Conservation (phyloP, 2,888 invertebrate genomes). For the Hypolimnas misippus region DNA sequence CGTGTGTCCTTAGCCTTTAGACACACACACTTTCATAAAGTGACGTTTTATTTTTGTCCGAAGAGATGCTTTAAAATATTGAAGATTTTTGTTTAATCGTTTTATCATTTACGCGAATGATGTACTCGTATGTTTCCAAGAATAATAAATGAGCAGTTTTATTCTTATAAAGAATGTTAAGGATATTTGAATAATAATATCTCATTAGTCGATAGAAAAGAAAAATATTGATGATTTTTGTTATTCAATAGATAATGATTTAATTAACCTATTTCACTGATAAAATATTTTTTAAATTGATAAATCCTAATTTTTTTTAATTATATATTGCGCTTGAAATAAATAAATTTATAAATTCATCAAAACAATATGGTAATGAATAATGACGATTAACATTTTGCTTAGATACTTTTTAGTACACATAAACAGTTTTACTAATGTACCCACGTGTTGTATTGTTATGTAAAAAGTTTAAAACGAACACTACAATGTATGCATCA, state of each 20-base stretch:
- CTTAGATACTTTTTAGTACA: no score
- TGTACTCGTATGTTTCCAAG: neutral
- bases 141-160: neutral
- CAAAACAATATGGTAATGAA: no score
- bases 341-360: neutral
- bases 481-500: no score
- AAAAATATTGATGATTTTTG: neutral
- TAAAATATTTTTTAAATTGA: neutral
- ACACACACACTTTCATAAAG: no score
- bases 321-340: neutral
- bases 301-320: neutral
- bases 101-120: conserved; percentile 1
- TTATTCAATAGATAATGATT: conserved; percentile 1
- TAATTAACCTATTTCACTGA: conserved; percentile 1
- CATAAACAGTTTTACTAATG: no score
- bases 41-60: neutral
- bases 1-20: no score
- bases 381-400: no score
- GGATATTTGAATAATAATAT: neutral
- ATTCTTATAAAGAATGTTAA: neutral
- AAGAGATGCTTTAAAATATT: neutral
- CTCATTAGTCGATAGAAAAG: neutral
- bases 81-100: neutral
- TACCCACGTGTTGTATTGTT: no score
- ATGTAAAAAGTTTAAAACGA: no score